These are phyloP conservation scores for Panopea generosa DNA, from an alignment of 2,888 invertebrate genomes.

Conservation along the genomic window DNA sequence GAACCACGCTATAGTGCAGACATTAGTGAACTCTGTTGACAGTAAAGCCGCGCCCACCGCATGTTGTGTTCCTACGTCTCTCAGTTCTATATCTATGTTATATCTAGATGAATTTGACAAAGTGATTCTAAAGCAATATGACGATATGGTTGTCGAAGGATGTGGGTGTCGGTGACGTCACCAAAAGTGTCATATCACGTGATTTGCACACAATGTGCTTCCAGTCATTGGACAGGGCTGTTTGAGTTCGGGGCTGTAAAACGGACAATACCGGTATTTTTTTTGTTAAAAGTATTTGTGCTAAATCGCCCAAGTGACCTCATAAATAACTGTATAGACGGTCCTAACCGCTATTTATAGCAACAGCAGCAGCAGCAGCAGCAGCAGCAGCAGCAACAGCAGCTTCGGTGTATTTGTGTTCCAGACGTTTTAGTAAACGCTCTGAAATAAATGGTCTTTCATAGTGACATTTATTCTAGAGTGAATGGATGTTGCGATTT, in stretches of 20 bases:
- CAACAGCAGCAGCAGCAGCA: no score
- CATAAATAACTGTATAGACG: slow-evolving; percentile 14
- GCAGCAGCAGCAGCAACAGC: no score
- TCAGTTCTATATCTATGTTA: slow-evolving; percentile 97
- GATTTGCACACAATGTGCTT: slow-evolving; percentile 33
- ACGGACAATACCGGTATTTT: slow-evolving; percentile 46
- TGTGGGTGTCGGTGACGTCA: slow-evolving; percentile 95
- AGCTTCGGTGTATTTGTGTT: slow-evolving; percentile 10
- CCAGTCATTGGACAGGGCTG: slow-evolving; percentile 23
- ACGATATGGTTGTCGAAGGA: slow-evolving; percentile 99
- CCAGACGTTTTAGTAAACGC: slow-evolving; percentile 4
- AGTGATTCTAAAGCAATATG: slow-evolving; percentile 99
- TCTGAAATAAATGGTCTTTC: no score
- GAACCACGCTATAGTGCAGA: slow-evolving; percentile 99
- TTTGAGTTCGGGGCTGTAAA: neutral
- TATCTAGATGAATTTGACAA: slow-evolving; percentile 97
- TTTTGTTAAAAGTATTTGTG: slow-evolving; percentile 43
- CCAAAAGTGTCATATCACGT: slow-evolving; percentile 11
- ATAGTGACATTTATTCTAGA: no score
- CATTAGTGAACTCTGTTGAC: slow-evolving; percentile 96
- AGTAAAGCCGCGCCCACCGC: slow-evolving; percentile 96
- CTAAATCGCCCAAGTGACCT: slow-evolving; percentile 35
- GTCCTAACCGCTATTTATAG: slow-evolving; percentile 16
- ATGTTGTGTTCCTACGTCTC: slow-evolving; percentile 98
- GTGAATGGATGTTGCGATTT: no score